These are phyloP conservation scores for Zaprionus tsacasi DNA, from an alignment of 1,140 invertebrate genomes.

Conservation along the genomic window DNA sequence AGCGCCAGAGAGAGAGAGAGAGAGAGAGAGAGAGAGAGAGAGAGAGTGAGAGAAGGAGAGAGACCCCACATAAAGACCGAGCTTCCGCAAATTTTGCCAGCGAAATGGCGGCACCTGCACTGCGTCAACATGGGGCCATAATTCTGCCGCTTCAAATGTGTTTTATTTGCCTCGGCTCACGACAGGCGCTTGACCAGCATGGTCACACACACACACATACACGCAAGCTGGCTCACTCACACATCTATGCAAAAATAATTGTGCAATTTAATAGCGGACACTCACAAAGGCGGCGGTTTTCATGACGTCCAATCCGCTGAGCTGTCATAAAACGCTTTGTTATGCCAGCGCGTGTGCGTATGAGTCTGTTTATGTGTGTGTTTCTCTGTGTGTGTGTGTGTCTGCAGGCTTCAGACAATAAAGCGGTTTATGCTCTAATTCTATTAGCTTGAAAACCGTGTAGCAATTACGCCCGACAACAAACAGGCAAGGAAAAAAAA, in stretches of 20 bases:
- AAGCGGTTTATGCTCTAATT: slow-evolving; percentile 80
- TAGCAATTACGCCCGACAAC: slow-evolving; percentile 64
- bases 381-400: slow-evolving; percentile 12
- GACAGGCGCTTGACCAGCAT: slow-evolving; percentile 46
- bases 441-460: slow-evolving; percentile 71
- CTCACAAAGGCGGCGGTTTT: slow-evolving; percentile 53
- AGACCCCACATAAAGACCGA: slow-evolving; percentile 45
- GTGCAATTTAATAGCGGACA: slow-evolving; percentile 57
- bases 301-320: slow-evolving; percentile 60
- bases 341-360: slow-evolving; percentile 32
- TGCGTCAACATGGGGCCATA: slow-evolving; percentile 63
- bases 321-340: slow-evolving; percentile 73
- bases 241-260: slow-evolving; percentile 50
- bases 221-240: slow-evolving; percentile 15
- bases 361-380: slow-evolving; percentile 8
- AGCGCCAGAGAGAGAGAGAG: background rate
- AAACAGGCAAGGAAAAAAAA: slow-evolving; percentile 21
- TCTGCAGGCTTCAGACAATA: slow-evolving; percentile 55
- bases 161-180: slow-evolving; percentile 49
- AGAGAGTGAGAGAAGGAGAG: background rate
- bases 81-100: slow-evolving; percentile 48
- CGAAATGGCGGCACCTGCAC: slow-evolving; percentile 72
- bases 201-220: slow-evolving; percentile 8
- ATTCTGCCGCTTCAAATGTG: slow-evolving; percentile 57
- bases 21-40: background rate